Evolutionary conservation across 2,797 vertebrate genomes (phyloP).

Genomic region (Philypnodon macrostomus): DNA sequence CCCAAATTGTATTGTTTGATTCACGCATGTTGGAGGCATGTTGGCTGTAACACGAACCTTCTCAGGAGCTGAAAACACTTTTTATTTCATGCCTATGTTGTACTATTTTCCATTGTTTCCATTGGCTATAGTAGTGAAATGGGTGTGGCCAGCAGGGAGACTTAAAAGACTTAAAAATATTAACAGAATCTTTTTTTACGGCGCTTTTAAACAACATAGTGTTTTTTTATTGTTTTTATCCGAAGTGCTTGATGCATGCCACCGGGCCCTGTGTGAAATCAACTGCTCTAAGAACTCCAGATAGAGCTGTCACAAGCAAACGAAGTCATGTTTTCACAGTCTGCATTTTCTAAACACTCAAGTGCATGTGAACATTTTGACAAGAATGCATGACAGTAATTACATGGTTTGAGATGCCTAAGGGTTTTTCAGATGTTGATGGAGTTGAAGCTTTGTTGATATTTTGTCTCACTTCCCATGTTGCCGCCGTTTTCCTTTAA

Average conservation of each 20-base stretch:
- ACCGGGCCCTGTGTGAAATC: constrained; percentile 2
- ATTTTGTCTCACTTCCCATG: constrained; percentile 23
- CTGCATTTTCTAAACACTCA: constrained; percentile 26
- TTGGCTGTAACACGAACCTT: no score
- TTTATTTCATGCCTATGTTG: no score
- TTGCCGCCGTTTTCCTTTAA: constrained; percentile 27
- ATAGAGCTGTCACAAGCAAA: constrained; percentile 33
- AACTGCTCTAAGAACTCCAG: constrained; percentile 14
- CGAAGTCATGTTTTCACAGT: constrained; percentile 30
- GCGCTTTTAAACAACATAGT: no score
- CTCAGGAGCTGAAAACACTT: no score
- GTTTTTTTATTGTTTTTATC: no score
- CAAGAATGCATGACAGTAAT: constrained; percentile 43
- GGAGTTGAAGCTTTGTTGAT: constrained; percentile 35
- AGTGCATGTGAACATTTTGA: constrained; percentile 32
- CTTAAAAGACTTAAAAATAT: no score
- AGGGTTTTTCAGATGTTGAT: constrained; percentile 23
- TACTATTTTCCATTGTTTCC: no score
- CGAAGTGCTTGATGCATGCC: constrained; percentile 23
- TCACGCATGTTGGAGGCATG: no score
- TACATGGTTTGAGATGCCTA: constrained; percentile 45
- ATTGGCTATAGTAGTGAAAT: no score
- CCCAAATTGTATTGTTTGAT: no score
- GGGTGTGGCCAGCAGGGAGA: no score
- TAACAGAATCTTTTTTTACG: no score